Evolutionary conservation across 2,888 invertebrate genomes (phyloP).

Genomic region (Agrochola lychnidis): DNA sequence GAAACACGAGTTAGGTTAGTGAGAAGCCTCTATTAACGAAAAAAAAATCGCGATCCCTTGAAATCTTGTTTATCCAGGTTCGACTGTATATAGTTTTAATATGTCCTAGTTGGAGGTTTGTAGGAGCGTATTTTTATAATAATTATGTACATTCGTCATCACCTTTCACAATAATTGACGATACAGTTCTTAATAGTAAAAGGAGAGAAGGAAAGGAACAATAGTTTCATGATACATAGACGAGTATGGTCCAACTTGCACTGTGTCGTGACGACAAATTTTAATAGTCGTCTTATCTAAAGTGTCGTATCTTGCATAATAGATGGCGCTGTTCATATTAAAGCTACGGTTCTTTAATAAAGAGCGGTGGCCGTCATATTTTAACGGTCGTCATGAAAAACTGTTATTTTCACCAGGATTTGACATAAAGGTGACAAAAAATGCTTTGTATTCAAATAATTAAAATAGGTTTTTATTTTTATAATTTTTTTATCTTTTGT

Average conservation of each 20-base stretch:
- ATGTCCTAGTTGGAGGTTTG: constrained; percentile 4
- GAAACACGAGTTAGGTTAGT: too few relatives aligned
- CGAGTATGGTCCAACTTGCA: not conserved
- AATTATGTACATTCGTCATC: constrained; percentile 42
- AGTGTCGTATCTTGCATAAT: not conserved
- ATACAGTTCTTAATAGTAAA: constrained; percentile 41
- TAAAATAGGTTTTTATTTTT: too few relatives aligned
- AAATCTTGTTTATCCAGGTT: too few relatives aligned
- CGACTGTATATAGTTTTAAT: not conserved
- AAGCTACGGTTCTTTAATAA: not conserved
- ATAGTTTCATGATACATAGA: constrained; percentile 48
- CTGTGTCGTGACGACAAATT: not conserved
- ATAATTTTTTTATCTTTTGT: too few relatives aligned
- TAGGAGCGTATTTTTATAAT: constrained; percentile 25
- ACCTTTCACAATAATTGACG: constrained; percentile 16
- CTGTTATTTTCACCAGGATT: not conserved
- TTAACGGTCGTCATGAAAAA: not conserved
- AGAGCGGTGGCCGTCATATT: not conserved
- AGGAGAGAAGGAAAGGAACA: constrained; percentile 57
- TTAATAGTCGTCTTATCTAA: not conserved
- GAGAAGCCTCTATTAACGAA: too few relatives aligned
- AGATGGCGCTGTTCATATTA: not conserved
- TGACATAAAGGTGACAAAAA: not conserved
- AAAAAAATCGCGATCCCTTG: too few relatives aligned
- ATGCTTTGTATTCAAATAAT: too few relatives aligned